Conservation (phyloP, 2,888 invertebrate genomes). For the Folsomia manolachei region DNA sequence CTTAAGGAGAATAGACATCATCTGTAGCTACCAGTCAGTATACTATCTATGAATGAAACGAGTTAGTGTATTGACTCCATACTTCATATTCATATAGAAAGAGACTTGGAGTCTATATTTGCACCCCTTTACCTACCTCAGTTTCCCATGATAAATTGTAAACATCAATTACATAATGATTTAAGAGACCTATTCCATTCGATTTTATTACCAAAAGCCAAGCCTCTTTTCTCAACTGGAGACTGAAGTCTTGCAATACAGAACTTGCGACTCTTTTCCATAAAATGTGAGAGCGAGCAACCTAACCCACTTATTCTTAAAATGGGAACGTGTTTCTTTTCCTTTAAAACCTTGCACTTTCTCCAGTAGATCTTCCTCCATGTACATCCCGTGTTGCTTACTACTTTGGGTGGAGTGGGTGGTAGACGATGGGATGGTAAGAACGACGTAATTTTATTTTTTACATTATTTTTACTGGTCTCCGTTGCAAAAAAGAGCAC, state of each 20-base stretch:
- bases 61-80: not conserved
- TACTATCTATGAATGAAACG: not conserved
- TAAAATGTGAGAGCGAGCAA: too few relatives aligned
- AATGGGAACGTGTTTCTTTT: too few relatives aligned
- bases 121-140: slow-evolving; percentile 2
- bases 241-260: too few relatives aligned
- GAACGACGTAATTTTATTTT: not conserved
- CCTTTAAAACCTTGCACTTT: not conserved
- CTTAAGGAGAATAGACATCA: too few relatives aligned
- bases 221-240: not conserved
- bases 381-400: not conserved
- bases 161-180: slow-evolving; percentile 22
- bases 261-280: too few relatives aligned
- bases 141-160: slow-evolving; percentile 16
- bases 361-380: not conserved
- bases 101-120: not conserved
- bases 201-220: slow-evolving; percentile 13
- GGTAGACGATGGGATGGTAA: too few relatives aligned
- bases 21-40: too few relatives aligned
- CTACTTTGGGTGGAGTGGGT: not conserved
- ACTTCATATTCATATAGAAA: slow-evolving; percentile 2
- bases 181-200: slow-evolving; percentile 12
- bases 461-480: not conserved
- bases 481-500: not conserved
- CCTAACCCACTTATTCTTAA: not conserved